These are phyloP conservation scores for Drosophila testacea DNA, from an alignment of 2,888 invertebrate genomes.

Conservation along the genomic window DNA sequence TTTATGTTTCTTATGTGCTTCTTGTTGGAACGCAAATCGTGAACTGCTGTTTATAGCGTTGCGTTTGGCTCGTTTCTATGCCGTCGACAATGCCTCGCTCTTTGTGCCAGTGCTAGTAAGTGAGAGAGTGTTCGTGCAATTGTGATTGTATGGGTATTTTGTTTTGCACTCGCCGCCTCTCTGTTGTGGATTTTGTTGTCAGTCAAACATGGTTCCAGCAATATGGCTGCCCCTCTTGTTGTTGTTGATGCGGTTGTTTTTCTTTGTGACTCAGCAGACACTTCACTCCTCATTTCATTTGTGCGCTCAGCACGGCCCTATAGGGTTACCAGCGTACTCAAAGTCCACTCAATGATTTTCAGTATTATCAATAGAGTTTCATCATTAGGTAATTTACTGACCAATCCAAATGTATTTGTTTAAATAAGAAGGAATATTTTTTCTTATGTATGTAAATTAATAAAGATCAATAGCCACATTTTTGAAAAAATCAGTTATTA, in stretches of 20 bases:
- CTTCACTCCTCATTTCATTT: conserved; percentile 12
- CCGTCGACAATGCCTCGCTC: conserved; percentile 60
- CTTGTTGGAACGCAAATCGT: conserved; percentile 70
- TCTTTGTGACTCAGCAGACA: conserved; percentile 66
- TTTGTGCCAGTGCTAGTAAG: conserved; percentile 40
- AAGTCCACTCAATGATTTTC: conserved; percentile 1
- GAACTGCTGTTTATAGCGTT: conserved; percentile 82
- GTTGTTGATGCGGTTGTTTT: conserved; percentile 50
- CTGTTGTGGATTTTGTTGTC: conserved; percentile 64
- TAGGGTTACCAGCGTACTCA: conserved; percentile 53
- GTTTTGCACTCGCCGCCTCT: conserved; percentile 73
- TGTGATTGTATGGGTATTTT: conserved; percentile 46
- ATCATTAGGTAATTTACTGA: conserved; percentile 4
- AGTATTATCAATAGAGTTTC: conserved; percentile 7
- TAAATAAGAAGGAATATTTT: neutral
- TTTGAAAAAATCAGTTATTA: neutral
- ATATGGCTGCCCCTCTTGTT: conserved; percentile 73
- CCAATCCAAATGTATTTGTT: neutral
- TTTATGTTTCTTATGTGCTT: conserved; percentile 56
- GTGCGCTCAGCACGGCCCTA: conserved; percentile 35
- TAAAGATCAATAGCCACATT: neutral
- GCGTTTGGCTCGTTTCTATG: conserved; percentile 77
- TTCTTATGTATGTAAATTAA: too few relatives aligned
- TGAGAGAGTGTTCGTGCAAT: conserved; percentile 33
- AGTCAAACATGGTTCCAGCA: conserved; percentile 73